Evolutionary conservation across 1,140 invertebrate genomes (phyloP), one percentile per base, ranked within the genome.

Genomic region (Drosophila pallidifrons): DNA sequence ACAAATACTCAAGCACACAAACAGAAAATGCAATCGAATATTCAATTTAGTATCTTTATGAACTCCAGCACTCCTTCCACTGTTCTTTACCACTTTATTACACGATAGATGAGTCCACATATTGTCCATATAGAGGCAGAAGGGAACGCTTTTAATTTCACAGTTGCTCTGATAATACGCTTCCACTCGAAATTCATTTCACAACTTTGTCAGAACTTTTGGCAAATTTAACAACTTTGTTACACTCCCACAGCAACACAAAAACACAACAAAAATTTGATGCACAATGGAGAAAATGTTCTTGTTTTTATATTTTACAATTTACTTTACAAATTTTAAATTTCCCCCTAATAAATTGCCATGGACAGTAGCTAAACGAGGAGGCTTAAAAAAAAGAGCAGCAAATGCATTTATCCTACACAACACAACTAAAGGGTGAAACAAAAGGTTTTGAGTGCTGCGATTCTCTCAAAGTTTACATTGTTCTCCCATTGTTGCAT

Each of bases 121-220:
- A 8, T 38, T 38, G 7, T 3, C 35, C 11, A 38, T 3, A 7
- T 25, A 47, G 25, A 66, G 45, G 13, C 41, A 30, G 30, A 57
- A 70, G 68, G 49, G 67, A 87, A 71, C 65, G 76, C 74, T 86
- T 86, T 77, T 77, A 88, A 87, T 87, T 87, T 88, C 73, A 87
- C 73, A 87, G 88, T 87, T 82, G 72, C 79, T 25, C 20, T 82
- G 83, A 87, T 87, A 82, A 87, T 88, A 66, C 67, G 47, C 30
- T 49, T 79, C 54, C 66, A 59, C 69, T 77, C 63, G 78, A 67
- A 75, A 82, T 82, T 82, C 73, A 81, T 82, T 87, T 80, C 65
- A 74, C 79, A 86, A 87, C 76, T 87, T 82, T 71, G 61, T 74
- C 59, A 67, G 52, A 54, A 82, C 70, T 66, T 25, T 80, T 71